A percentile compares a stretch with the other conserved stretches of the same genome.
Conservation (phyloP, 2,113 vertebrate species). For the Isurus oxyrinchus region DNA sequence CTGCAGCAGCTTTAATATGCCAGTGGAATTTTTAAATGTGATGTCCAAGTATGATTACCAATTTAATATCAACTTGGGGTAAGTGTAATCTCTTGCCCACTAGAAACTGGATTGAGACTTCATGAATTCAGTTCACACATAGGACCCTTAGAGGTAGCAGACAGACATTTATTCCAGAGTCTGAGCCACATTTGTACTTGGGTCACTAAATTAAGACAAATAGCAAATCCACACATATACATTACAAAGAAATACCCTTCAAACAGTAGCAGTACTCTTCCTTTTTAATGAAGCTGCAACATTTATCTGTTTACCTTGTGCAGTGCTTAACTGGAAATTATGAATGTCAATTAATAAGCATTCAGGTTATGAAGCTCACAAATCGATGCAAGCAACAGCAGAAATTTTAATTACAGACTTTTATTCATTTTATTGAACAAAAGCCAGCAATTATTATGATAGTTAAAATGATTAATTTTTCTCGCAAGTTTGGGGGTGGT, state of each 20-base stretch:
- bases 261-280: neutral
- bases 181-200: neutral
- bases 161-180: neutral
- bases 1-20: neutral
- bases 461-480: neutral
- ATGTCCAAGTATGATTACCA: neutral
- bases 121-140: neutral
- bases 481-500: neutral
- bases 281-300: neutral
- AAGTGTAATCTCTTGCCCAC: neutral
- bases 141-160: neutral
- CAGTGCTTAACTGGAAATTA: neutral
- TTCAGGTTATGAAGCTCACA: neutral
- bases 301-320: neutral
- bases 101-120: neutral
- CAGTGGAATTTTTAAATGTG: neutral
- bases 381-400: neutral
- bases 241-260: neutral
- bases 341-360: neutral
- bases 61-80: neutral
- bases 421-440: conserved; percentile 26
- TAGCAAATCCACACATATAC: neutral
- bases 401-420: neutral
- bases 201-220: neutral
- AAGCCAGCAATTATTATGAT: neutral